A percentile compares a stretch with the other conserved stretches of the same genome.
Evolutionary conservation across 2,888 invertebrate species (phyloP).

Genomic region (Chymomyza caudatula): DNA sequence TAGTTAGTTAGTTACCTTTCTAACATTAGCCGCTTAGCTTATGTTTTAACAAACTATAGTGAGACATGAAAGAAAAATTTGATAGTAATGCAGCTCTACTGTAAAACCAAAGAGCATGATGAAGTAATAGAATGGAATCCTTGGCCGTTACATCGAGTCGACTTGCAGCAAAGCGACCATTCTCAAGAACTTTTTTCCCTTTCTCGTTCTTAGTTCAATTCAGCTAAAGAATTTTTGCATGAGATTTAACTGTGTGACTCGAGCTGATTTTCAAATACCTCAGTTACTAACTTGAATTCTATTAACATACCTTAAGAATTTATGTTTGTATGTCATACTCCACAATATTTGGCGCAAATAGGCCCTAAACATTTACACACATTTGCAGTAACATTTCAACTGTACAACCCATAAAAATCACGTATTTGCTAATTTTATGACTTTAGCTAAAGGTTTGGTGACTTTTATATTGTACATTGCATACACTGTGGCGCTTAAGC

Average conservation of each 20-base stretch:
- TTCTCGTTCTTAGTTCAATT: too few relatives aligned
- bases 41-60: too few relatives aligned
- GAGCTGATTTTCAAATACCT: neutral
- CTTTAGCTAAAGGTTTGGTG: neutral
- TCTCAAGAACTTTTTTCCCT: too few relatives aligned
- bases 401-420: slow-evolving; percentile 13
- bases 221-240: slow-evolving; percentile 9
- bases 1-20: too few relatives aligned
- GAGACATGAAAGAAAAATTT: too few relatives aligned
- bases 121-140: too few relatives aligned
- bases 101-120: too few relatives aligned
- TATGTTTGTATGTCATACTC: slow-evolving; percentile 1
- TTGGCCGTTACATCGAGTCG: too few relatives aligned
- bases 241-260: neutral
- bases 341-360: neutral
- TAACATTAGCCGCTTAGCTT: too few relatives aligned
- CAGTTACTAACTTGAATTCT: neutral
- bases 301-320: slow-evolving; percentile 7
- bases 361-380: neutral
- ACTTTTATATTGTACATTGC: neutral
- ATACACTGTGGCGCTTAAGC: neutral
- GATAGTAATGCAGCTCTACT: too few relatives aligned
- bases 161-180: too few relatives aligned
- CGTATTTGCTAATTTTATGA: slow-evolving; percentile 21
- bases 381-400: too few relatives aligned